phyloP scores from a whole-genome alignment of 2,888 invertebrate genomes.

The Machimus rusticus region DNA sequence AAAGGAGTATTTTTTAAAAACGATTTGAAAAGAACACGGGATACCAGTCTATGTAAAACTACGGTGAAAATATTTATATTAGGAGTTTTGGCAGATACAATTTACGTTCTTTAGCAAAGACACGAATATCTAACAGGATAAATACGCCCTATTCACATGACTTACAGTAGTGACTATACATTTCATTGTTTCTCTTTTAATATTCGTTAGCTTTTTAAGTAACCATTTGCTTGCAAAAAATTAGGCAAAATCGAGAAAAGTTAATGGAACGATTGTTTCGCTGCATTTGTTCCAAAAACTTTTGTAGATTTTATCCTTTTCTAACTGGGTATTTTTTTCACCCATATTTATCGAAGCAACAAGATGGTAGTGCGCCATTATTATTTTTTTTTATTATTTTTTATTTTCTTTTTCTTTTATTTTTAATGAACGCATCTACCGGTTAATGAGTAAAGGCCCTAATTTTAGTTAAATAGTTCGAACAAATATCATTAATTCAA shows the following conservation, averaged over 20 bases:
- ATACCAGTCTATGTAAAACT: not conserved
- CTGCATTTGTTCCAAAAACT: conserved; percentile 48
- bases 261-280: conserved; percentile 43
- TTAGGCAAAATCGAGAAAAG: not conserved
- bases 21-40: not conserved
- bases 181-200: conserved; percentile 54
- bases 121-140: conserved; percentile 27
- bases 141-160: conserved; percentile 49
- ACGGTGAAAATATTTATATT: not conserved
- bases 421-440: not conserved
- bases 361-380: not conserved
- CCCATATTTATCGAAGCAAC: not conserved
- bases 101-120: not conserved
- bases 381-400: not conserved
- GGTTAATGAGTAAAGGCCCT: not conserved
- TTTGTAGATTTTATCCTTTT: conserved; percentile 38
- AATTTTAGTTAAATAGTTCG: conserved; percentile 34
- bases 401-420: not conserved
- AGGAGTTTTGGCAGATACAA: conserved; percentile 6
- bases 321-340: not conserved
- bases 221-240: conserved; percentile 15
- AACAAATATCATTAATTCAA: conserved; percentile 49
- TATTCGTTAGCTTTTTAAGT: conserved; percentile 40
- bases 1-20: not conserved
- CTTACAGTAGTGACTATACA: conserved; percentile 64